Base-by-base conservation (phyloP, 53 echinoderm and acorn worm species). In the Paracentrotus lividus region DNA sequence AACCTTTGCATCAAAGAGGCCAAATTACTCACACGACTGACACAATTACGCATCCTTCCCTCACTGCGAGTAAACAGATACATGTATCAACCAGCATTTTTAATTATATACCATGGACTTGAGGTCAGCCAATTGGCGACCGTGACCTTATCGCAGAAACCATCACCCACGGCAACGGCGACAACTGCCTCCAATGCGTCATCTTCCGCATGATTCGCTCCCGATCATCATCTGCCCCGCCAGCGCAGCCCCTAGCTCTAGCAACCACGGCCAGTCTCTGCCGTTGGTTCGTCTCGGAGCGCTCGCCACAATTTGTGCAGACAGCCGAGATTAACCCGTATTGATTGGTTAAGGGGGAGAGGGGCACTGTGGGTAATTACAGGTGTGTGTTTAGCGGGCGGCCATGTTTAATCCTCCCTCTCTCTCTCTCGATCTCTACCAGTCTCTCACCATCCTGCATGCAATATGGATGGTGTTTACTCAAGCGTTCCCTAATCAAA, bases 111-210 rank as follows among this genome's bases (percentile, higher is more conserved):
- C 52, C 31, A 32, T 47, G 86, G 89, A 64, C 61, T 42, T 89
- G 89, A 89, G 89, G 89, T 89, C 89, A 89, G 59, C 89, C 89
- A 89, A 89, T 60, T 60, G 89, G 60, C 57, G 89, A 61, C 89
- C 89, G 65, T 89, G 89, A 89, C 89, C 89, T 89, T 89, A 59
- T 64, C 64, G 60, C 61, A 42, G 42, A 59, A 59, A 60, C 89
- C 68, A 90, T 90, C 90, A 68, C 90, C 90, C 90, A 69, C 72
- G 72, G 90, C 90, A 72, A 90, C 90, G 40, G 90, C 90, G 75
- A 90, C 90, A 90, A 90, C 90, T 90, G 90, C 68, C 72, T 72
- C 89, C 26, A 53, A 90, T 90, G 90, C 90, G 90, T 90, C 90
- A 90, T 90, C 90, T 72, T 90, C 72, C 72, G 72, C 90, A 90